A percentile compares a stretch with the other conserved stretches of the same genome.
These are phyloP conservation scores for Chiloscyllium plagiosum DNA, from an alignment of 2,113 vertebrate genomes.

Conservation along the genomic window DNA sequence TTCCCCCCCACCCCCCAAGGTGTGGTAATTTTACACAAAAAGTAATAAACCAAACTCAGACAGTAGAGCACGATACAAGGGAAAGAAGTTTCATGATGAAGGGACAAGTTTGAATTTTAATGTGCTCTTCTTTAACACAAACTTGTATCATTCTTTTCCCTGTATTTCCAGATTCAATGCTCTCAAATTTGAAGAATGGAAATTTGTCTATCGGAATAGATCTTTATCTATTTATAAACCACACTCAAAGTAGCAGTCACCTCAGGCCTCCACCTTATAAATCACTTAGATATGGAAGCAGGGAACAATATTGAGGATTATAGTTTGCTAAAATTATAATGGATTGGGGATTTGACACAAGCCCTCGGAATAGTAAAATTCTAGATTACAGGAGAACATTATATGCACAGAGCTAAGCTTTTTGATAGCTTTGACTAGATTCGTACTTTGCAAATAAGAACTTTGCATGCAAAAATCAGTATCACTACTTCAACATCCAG, in stretches of 20 bases:
- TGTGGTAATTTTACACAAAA: no score
- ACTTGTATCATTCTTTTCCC: not conserved
- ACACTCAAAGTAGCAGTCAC: not conserved
- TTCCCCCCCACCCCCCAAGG: no score
- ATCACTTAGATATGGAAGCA: not conserved
- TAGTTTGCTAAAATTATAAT: not conserved
- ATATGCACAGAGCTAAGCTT: not conserved
- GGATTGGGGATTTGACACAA: not conserved
- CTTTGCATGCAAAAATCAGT: not conserved
- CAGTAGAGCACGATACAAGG: not conserved
- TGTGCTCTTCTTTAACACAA: not conserved
- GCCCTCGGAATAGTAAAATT: not conserved
- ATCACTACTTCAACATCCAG: not conserved
- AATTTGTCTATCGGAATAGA: not conserved
- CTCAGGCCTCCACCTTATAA: not conserved
- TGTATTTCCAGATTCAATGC: not conserved
- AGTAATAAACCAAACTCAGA: not conserved
- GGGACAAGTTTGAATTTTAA: not conserved
- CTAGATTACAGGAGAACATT: not conserved
- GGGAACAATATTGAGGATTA: not conserved
- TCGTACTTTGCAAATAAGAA: not conserved
- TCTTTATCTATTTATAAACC: not conserved
- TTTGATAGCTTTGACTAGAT: not conserved
- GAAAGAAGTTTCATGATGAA: not conserved
- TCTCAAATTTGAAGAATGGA: not conserved